Conservation (phyloP, 1,140 invertebrate species). For the Neotoxoptera formosana region DNA sequence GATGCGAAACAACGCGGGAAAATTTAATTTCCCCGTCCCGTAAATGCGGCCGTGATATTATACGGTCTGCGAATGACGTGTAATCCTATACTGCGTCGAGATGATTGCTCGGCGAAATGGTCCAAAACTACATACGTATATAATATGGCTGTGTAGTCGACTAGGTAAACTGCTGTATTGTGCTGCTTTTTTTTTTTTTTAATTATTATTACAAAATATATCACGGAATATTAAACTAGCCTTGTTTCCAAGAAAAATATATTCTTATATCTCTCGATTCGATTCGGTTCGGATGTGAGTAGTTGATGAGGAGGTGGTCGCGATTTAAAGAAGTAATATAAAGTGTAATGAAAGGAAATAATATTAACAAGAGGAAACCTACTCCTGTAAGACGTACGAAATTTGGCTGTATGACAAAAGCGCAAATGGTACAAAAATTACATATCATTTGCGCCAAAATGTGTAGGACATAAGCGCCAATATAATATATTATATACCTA, state of each 20-base stretch:
- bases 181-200: background rate
- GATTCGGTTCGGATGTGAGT: background rate
- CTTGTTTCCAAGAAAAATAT: background rate
- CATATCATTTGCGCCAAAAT: too few relatives aligned
- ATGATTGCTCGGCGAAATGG: background rate
- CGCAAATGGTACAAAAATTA: too few relatives aligned
- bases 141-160: background rate
- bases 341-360: background rate
- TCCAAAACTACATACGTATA: too few relatives aligned
- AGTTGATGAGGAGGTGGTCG: too few relatives aligned
- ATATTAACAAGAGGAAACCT: background rate
- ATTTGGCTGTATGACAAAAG: too few relatives aligned
- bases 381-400: background rate
- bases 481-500: too few relatives aligned
- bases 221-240: too few relatives aligned
- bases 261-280: background rate
- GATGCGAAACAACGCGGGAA: background rate
- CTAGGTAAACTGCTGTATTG: background rate
- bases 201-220: background rate
- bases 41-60: background rate
- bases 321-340: background rate
- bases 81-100: background rate
- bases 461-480: too few relatives aligned
- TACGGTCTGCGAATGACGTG: background rate
- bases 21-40: background rate